A percentile compares a stretch with the other conserved stretches of the same genome.
These are phyloP conservation scores for Agrotis ipsilon DNA, from an alignment of 2,888 invertebrate species.

Conservation along the genomic window DNA sequence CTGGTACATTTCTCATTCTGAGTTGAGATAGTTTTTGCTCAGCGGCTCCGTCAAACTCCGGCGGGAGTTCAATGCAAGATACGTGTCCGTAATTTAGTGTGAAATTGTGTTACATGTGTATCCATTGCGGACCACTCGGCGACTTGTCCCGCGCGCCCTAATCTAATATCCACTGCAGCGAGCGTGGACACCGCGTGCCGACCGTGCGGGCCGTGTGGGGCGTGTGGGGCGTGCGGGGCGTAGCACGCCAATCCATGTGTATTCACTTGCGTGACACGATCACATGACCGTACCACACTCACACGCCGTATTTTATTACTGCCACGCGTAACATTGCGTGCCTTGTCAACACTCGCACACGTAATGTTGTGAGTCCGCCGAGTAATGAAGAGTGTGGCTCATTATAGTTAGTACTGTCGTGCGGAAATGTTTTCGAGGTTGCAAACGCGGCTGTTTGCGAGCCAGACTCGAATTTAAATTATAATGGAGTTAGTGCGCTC, in stretches of 20 bases:
- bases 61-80: slow-evolving; percentile 33
- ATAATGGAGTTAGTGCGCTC: slow-evolving; percentile 46
- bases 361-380: slow-evolving; percentile 1
- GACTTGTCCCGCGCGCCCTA: slow-evolving; percentile 8
- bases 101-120: slow-evolving; percentile 41
- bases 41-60: slow-evolving; percentile 46
- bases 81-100: slow-evolving; percentile 37
- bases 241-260: slow-evolving; percentile 11
- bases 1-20: slow-evolving; percentile 40
- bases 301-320: slow-evolving; percentile 11
- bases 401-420: background rate
- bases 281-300: background rate
- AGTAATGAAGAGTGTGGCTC: slow-evolving; percentile 21
- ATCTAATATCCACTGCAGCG: slow-evolving; percentile 39
- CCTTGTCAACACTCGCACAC: background rate
- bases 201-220: background rate
- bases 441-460: slow-evolving; percentile 36
- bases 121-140: slow-evolving; percentile 20
- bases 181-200: background rate
- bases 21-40: slow-evolving; percentile 42
- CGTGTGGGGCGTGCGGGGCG: background rate
- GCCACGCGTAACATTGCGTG: slow-evolving; percentile 21
- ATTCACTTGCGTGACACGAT: slow-evolving; percentile 19
- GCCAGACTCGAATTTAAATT: slow-evolving; percentile 48
- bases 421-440: slow-evolving; percentile 41